Percentiles rank a stretch among this genome's conserved stretches.
These are phyloP conservation scores for Druon quercuslanigerum DNA, from an alignment of 1,140 invertebrate genomes.

Conservation along the genomic window DNA sequence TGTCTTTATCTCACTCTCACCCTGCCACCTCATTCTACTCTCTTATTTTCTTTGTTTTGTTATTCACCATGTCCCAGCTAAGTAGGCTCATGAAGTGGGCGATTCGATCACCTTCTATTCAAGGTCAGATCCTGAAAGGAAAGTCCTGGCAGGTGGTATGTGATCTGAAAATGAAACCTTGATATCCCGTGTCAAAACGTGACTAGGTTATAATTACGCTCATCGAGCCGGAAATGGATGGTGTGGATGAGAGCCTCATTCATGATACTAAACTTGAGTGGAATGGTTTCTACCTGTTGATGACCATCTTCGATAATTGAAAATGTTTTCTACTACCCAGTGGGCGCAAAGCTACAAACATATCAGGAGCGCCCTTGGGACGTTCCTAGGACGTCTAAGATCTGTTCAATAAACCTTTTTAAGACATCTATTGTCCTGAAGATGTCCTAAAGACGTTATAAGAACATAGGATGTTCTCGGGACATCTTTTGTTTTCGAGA, in stretches of 20 bases:
- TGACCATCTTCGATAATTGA: not conserved
- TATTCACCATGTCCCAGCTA: not conserved
- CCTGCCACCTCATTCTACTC: not conserved
- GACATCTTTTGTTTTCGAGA: too few relatives aligned
- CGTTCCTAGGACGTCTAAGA: too few relatives aligned
- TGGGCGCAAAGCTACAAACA: too few relatives aligned
- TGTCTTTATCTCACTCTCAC: not conserved
- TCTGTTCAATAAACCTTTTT: too few relatives aligned
- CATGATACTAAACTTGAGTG: not conserved
- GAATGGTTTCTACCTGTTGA: not conserved
- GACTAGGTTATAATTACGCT: slow-evolving; percentile 13
- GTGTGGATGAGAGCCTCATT: not conserved
- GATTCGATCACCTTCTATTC: slow-evolving; percentile 38
- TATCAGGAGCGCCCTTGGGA: too few relatives aligned
- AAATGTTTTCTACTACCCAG: not conserved
- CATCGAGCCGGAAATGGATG: not conserved
- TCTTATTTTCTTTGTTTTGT: not conserved
- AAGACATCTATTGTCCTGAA: too few relatives aligned
- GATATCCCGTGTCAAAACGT: slow-evolving; percentile 38
- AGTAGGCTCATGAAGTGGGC: slow-evolving; percentile 12
- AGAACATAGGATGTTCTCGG: too few relatives aligned
- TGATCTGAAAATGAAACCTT: slow-evolving; percentile 47
- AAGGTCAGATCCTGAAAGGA: slow-evolving; percentile 50
- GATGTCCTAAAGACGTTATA: too few relatives aligned
- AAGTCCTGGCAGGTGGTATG: slow-evolving; percentile 40